phyloP scores from a whole-genome alignment of 1,140 invertebrate species.

The silkworm (Bombyx mori) region DNA sequence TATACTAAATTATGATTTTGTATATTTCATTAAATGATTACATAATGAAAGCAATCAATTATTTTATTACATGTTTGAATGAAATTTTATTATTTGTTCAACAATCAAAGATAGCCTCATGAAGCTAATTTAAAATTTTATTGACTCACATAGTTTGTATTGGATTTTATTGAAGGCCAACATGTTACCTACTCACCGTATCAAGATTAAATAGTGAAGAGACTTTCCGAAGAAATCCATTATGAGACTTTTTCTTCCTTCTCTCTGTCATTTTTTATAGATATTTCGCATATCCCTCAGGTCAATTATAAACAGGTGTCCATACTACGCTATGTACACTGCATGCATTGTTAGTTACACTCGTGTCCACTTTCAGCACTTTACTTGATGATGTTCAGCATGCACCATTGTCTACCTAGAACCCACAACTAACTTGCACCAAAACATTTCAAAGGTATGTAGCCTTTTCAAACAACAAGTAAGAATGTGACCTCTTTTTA shows the following conservation, averaged over 20 bases:
- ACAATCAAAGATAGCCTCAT: neutral
- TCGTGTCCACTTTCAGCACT: conserved; percentile 59
- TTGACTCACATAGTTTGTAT: conserved; percentile 3
- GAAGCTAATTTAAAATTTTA: neutral
- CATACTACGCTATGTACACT: conserved; percentile 66
- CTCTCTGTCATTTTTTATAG: conserved; percentile 79
- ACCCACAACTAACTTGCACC: conserved; percentile 67
- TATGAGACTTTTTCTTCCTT: conserved; percentile 82
- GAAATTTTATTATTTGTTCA: neutral
- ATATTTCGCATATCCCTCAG: conserved; percentile 57
- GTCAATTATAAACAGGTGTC: conserved; percentile 41
- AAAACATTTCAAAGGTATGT: conserved; percentile 45
- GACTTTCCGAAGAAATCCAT: conserved; percentile 88
- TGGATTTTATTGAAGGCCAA: conserved; percentile 16
- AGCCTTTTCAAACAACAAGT: conserved; percentile 29
- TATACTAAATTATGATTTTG: too few relatives aligned
- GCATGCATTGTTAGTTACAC: conserved; percentile 71
- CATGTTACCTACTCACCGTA: conserved; percentile 75
- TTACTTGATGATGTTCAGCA: conserved; percentile 60
- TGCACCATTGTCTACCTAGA: conserved; percentile 69
- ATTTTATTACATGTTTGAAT: neutral
- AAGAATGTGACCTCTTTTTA: conserved; percentile 35
- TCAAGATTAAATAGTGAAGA: conserved; percentile 89
- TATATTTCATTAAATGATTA: neutral
- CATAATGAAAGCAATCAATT: neutral